A percentile compares a stretch with the other conserved stretches of the same genome.
Conservation (phyloP, 2,113 vertebrate genomes). For the Peromyscus polionotus region DNA sequence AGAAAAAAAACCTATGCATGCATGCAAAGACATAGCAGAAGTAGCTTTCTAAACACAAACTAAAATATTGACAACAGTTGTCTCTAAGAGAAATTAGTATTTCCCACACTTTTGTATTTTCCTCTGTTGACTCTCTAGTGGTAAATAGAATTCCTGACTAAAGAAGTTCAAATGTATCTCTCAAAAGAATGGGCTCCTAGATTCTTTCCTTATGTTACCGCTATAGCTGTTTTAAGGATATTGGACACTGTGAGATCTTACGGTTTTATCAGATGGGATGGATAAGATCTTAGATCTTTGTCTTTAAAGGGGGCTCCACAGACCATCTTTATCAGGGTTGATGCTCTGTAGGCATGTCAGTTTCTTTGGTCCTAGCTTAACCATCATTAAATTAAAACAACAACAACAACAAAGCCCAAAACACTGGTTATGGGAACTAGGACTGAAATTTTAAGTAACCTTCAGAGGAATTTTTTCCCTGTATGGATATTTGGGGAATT, state of each 20-base stretch:
- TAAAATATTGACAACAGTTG: background rate
- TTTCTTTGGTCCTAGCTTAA: background rate
- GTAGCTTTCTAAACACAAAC: background rate
- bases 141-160: background rate
- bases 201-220: background rate
- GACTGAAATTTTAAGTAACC: background rate
- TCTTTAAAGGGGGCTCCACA: background rate
- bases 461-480: background rate
- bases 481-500: background rate
- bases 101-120: constrained; percentile 14
- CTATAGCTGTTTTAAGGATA: background rate
- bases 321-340: background rate
- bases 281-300: background rate
- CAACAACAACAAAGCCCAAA: background rate
- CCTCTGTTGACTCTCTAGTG: background rate
- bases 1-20: background rate
- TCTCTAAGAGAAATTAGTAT: background rate
- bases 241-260: background rate
- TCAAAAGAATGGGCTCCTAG: background rate
- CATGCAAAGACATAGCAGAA: background rate
- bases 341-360: background rate
- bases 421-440: background rate
- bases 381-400: background rate
- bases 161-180: background rate
- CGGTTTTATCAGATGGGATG: background rate